A percentile compares a stretch with the other conserved stretches of the same genome.
These are phyloP conservation scores for Cyclophora albipunctata DNA, from an alignment of 2,888 invertebrate species.

Conservation along the genomic window DNA sequence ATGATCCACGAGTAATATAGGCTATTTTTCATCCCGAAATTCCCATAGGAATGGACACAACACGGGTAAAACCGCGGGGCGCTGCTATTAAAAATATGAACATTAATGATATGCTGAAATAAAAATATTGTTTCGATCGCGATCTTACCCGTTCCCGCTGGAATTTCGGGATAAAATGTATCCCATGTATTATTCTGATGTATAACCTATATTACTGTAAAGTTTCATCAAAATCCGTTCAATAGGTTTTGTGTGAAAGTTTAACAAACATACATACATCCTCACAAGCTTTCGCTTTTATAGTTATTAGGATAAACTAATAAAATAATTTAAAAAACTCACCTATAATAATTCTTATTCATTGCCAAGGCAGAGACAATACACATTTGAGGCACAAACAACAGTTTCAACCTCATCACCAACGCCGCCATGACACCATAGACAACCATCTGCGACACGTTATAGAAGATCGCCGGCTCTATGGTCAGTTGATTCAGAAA, in stretches of 20 bases:
- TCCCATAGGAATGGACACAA: too few relatives aligned
- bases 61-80: too few relatives aligned
- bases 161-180: too few relatives aligned
- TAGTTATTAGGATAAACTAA: not conserved
- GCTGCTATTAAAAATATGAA: too few relatives aligned
- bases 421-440: constrained; percentile 83
- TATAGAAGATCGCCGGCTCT: constrained; percentile 79
- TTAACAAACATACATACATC: too few relatives aligned
- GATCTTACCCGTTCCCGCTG: not conserved
- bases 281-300: not conserved
- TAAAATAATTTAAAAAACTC: constrained; percentile 23
- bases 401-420: constrained; percentile 85
- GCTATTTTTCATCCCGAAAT: too few relatives aligned
- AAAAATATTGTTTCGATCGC: not conserved
- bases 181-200: too few relatives aligned
- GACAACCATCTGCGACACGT: constrained; percentile 80
- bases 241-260: too few relatives aligned
- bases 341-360: constrained; percentile 73
- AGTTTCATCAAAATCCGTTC: too few relatives aligned
- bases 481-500: constrained; percentile 49
- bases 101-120: too few relatives aligned
- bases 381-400: constrained; percentile 86
- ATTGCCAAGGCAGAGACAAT: constrained; percentile 81
- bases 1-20: too few relatives aligned
- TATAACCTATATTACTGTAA: too few relatives aligned